Conservation (phyloP, 1,140 invertebrate genomes). For the Hetaerina americana region DNA sequence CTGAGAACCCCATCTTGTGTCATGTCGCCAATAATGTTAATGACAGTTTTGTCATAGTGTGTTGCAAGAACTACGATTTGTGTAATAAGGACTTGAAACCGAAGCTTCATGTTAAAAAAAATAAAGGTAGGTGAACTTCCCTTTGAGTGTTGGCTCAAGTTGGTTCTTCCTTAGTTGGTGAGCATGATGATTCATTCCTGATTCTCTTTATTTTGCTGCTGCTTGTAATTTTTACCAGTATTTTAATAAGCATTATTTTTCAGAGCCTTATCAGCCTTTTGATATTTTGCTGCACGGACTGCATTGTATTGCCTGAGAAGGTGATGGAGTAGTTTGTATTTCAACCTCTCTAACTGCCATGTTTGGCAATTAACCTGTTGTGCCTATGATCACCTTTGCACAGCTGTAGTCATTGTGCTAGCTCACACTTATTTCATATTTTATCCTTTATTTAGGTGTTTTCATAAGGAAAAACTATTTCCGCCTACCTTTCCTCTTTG, state of each 20-base stretch:
- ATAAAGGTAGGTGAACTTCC: slow-evolving; percentile 18
- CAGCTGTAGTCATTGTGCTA: no score
- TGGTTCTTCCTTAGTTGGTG: neutral
- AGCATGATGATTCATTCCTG: neutral
- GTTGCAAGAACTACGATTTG: slow-evolving; percentile 45
- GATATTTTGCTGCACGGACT: slow-evolving; percentile 3
- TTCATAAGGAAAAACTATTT: slow-evolving; percentile 34
- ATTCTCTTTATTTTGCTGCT: neutral
- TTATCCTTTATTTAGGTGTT: slow-evolving; percentile 33
- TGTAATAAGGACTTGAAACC: slow-evolving; percentile 41
- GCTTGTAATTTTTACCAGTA: neutral
- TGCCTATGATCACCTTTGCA: no score
- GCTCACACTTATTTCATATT: slow-evolving; percentile 9
- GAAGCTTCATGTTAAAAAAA: slow-evolving; percentile 21
- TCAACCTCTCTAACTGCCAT: no score
- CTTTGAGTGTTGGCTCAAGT: neutral
- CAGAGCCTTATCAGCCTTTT: slow-evolving; percentile 1
- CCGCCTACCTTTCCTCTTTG: slow-evolving; percentile 33
- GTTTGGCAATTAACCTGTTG: no score
- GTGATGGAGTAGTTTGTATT: no score
- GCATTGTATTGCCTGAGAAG: neutral
- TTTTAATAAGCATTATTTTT: neutral
- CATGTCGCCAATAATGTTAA: slow-evolving; percentile 37
- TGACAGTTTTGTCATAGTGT: slow-evolving; percentile 36
- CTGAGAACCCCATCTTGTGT: slow-evolving; percentile 44